These are phyloP conservation scores for Incurvaria masculella DNA, from an alignment of 2,888 invertebrate species.

Conservation along the genomic window DNA sequence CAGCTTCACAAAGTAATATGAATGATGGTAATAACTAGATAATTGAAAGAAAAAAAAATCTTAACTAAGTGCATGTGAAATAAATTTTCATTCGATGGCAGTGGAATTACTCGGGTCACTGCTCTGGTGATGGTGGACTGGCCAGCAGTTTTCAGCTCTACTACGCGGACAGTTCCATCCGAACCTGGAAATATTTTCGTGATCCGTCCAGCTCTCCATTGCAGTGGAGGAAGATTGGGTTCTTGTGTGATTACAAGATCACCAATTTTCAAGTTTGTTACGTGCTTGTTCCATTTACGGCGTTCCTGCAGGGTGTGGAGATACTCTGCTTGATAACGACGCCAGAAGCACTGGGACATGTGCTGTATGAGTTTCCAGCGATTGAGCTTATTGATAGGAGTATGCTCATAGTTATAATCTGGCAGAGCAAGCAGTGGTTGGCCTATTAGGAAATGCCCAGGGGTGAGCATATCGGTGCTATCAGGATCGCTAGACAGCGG, in stretches of 20 bases:
- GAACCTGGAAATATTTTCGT: constrained; percentile 8
- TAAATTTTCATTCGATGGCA: too few species aligned
- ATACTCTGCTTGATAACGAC: constrained; percentile 13
- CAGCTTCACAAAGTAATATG: too few species aligned
- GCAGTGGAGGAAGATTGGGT: constrained; percentile 5
- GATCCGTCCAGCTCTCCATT: constrained; percentile 9
- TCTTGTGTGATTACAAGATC: constrained; percentile 8
- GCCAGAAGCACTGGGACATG: constrained; percentile 13
- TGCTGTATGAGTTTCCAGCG: constrained; percentile 15
- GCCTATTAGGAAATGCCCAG: constrained; percentile 23
- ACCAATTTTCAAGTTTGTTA: constrained; percentile 3
- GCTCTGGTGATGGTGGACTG: too few species aligned
- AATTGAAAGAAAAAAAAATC: too few species aligned
- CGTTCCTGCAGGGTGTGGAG: constrained; percentile 15
- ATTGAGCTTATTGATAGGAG: background rate
- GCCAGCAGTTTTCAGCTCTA: constrained; percentile 8
- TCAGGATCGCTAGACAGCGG: constrained; percentile 20
- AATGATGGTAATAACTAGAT: too few species aligned
- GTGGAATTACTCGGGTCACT: too few species aligned
- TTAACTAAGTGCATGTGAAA: too few species aligned
- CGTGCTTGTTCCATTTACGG: constrained; percentile 10
- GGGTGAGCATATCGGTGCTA: constrained; percentile 19
- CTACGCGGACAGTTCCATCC: constrained; percentile 11
- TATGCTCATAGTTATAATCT: constrained; percentile 1
- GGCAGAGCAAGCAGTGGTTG: constrained; percentile 9